Evolutionary conservation across 1,140 invertebrate species (phyloP).

Genomic region (Cydia amplana): DNA sequence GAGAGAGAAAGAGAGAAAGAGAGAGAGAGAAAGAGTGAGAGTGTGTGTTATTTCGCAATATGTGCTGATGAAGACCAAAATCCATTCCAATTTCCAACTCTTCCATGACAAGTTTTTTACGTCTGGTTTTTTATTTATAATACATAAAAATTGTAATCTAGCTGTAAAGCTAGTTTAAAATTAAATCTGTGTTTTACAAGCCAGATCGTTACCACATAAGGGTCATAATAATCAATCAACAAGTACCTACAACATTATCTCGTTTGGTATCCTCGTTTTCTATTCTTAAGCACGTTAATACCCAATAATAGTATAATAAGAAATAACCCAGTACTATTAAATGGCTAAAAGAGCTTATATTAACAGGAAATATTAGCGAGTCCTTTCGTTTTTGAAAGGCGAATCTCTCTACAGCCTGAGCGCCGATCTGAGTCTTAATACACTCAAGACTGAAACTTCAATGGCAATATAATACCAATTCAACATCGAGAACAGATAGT

Average conservation of each 20-base stretch:
- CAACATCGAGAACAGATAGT: constrained; percentile 23
- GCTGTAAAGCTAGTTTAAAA: too few relatives aligned
- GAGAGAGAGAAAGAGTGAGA: too few relatives aligned
- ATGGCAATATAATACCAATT: background rate
- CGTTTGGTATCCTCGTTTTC: background rate
- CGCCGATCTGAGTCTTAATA: background rate
- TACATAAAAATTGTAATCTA: too few relatives aligned
- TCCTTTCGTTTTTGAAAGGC: background rate
- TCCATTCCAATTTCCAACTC: too few relatives aligned
- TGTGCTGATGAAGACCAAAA: too few relatives aligned
- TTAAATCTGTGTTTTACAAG: background rate
- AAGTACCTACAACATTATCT: background rate
- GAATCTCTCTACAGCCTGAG: background rate
- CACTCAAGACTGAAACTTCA: background rate
- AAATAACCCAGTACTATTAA: constrained; percentile 43
- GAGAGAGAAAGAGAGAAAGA: too few relatives aligned
- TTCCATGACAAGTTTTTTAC: too few relatives aligned
- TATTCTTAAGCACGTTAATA: background rate
- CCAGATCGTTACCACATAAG: background rate
- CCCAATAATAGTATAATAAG: constrained; percentile 59
- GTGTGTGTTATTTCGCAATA: too few relatives aligned
- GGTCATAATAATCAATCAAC: constrained; percentile 14
- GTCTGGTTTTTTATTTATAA: too few relatives aligned
- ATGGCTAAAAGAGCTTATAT: background rate
- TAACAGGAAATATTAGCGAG: background rate